phyloP scores from a whole-genome alignment of 2,797 vertebrate species.

The Diglossa cyanea region DNA sequence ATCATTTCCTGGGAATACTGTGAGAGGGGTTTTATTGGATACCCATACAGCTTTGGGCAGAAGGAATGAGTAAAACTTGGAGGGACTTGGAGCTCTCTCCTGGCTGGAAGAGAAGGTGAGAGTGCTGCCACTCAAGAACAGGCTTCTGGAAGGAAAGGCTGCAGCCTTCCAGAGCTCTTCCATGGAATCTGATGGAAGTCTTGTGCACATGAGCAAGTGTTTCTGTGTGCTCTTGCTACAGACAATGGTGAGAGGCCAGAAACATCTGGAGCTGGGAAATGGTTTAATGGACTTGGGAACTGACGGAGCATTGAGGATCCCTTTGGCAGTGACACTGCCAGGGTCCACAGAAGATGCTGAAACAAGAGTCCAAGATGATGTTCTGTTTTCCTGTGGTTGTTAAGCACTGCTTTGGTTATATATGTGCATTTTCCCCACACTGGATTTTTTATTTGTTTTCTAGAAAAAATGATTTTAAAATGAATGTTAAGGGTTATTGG shows the following conservation, averaged over 20 bases:
- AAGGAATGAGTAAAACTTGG: neutral
- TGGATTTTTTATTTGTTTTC: constrained; percentile 69
- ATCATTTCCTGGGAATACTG: constrained; percentile 63
- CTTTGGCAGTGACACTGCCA: neutral
- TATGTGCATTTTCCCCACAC: constrained; percentile 69
- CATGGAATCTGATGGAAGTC: constrained; percentile 36
- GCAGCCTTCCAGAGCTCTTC: neutral
- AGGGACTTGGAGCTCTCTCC: constrained; percentile 8
- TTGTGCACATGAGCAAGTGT: constrained; percentile 26
- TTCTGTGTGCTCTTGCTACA: neutral
- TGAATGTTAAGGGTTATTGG: constrained; percentile 65
- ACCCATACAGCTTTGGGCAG: neutral
- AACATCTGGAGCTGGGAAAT: constrained; percentile 42
- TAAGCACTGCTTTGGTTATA: constrained; percentile 72
- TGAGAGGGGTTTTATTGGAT: constrained; percentile 35
- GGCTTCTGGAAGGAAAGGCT: neutral
- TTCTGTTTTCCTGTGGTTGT: constrained; percentile 69
- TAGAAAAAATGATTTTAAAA: constrained; percentile 32
- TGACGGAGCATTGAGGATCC: constrained; percentile 24
- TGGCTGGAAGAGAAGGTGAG: neutral
- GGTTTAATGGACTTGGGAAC: neutral
- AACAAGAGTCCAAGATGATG: constrained; percentile 16
- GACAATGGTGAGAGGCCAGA: neutral
- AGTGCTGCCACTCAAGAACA: neutral
- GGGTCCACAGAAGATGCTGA: constrained; percentile 27